Evolutionary conservation across 2,888 invertebrate genomes (phyloP), one percentile per base, ranked within the genome.

Genomic region (Polydrusus pterygomalis): DNA sequence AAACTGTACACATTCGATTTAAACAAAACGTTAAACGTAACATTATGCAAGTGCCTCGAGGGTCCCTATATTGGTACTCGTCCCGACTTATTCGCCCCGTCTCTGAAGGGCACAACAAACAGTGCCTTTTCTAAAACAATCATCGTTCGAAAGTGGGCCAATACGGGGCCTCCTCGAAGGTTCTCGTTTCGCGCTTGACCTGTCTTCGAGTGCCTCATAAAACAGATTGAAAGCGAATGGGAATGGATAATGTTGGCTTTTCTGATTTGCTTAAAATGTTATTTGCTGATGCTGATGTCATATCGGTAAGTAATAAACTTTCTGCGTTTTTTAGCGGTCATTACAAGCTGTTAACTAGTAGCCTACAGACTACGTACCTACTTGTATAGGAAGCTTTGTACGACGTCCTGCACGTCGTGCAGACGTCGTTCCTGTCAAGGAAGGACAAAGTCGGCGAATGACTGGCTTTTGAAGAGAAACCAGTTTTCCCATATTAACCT

Each of bases 31-130:
- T 64, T 43, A 47, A 74, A 74, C 56, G 63, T 64, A 30, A 58
- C 65, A 65, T 60, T 47, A 60, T 62, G 63, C 65, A 38, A 75
- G 34, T 47, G 17, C 40, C 49, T 47, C 49, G 49, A 75, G 75
- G 70, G 74, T 25, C 70, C 65, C 69, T 64, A 74, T 74, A 74
- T 74, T 74, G 74, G 74, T 45, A 69, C 47, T 43, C 65, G 65
- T 70, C 34, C 1, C 8, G 25, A 38, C 58, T 58, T 17, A 34
- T 34, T 58, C 58, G 25, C 58, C 38, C 34, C 34, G 34, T 58
- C 58, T 58, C 38, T 58, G 58, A 58, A 75, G 75, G 58, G 75
- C 40, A 75, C 75, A 75, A 75, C 70, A 75, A 75, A 75, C 70
- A 75, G 47, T 64, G 54, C 63, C 70, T 64, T 62, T 58, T 56